These are phyloP conservation scores for Urocyon cinereoargenteus DNA, from an alignment of 2,797 vertebrate genomes.

Conservation along the genomic window DNA sequence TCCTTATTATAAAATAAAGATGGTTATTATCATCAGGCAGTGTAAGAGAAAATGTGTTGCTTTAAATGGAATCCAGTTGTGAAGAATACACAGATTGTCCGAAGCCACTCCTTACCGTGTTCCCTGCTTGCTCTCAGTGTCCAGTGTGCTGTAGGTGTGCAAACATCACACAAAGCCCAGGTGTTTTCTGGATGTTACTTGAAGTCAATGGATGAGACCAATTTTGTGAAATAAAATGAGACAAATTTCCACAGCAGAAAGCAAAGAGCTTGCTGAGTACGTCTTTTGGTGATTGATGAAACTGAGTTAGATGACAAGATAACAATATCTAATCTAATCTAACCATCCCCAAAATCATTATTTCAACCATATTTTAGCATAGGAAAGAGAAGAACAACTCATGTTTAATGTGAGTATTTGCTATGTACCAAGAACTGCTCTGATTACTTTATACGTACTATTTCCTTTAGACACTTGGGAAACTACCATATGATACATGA, in stretches of 20 bases:
- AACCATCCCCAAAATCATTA: not conserved
- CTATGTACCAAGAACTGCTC: not conserved
- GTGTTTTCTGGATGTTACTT: not conserved
- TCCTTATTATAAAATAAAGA: constrained; percentile 71
- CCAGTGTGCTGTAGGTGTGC: no score
- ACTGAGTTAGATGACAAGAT: not conserved
- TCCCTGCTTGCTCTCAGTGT: not conserved
- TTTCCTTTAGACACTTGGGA: not conserved
- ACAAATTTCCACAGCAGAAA: not conserved
- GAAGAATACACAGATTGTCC: not conserved
- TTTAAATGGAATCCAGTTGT: constrained; percentile 41
- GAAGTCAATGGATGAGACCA: not conserved
- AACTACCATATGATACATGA: not conserved
- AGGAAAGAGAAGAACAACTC: not conserved
- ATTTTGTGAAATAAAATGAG: constrained; percentile 42
- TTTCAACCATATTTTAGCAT: not conserved
- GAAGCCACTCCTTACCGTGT: not conserved
- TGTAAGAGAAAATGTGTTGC: not conserved
- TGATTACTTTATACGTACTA: not conserved
- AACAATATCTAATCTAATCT: not conserved
- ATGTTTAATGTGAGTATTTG: not conserved
- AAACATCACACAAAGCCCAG: not conserved
- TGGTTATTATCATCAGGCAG: constrained; percentile 5
- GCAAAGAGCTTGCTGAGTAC: not conserved
- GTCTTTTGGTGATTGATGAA: not conserved